These are phyloP conservation scores for Amphiduros pacificus DNA, from an alignment of 2,888 invertebrate species.

Conservation along the genomic window DNA sequence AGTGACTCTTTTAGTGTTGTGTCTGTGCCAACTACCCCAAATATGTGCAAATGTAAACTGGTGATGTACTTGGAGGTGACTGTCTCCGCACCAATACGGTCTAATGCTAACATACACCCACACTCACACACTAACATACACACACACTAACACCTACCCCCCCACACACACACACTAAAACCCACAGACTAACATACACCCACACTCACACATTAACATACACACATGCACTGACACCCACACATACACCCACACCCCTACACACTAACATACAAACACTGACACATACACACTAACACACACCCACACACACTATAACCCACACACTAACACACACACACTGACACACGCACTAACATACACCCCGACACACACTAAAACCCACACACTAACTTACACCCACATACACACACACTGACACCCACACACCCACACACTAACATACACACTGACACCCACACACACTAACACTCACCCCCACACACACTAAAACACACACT, in stretches of 20 bases:
- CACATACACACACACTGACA: neutral
- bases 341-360: neutral
- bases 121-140: neutral
- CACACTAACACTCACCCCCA: neutral
- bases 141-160: neutral
- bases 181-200: neutral
- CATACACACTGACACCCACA: neutral
- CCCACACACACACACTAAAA: neutral
- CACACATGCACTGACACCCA: neutral
- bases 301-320: neutral
- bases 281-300: neutral
- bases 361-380: neutral
- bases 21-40: no score
- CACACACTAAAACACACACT: neutral
- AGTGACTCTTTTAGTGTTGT: no score
- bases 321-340: neutral
- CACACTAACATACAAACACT: conserved; percentile 1
- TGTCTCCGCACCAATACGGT: neutral
- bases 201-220: neutral
- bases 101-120: neutral
- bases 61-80: no score
- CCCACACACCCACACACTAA: neutral
- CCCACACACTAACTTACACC: neutral
- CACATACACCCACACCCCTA: neutral
- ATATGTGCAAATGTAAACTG: no score